Conservation (phyloP, 2,888 invertebrate species). For the Dryobota labecula region DNA sequence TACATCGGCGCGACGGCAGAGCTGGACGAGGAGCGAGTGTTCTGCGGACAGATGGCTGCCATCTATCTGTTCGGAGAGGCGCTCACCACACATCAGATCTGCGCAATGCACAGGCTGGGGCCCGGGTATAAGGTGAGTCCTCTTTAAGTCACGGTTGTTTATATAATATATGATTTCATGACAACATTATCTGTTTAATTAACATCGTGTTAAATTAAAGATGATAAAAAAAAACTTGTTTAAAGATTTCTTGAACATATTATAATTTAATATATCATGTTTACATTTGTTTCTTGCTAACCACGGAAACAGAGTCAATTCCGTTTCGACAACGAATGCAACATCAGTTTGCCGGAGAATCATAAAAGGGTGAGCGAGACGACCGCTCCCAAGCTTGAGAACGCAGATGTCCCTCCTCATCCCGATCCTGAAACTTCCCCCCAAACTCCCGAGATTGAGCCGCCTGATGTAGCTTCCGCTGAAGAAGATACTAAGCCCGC, state of each 20-base stretch:
- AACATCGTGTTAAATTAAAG: background rate
- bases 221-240: background rate
- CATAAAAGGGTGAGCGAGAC: slow-evolving; percentile 98
- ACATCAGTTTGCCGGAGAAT: slow-evolving; percentile 99
- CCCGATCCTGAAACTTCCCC: slow-evolving; percentile 72
- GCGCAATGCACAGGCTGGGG: slow-evolving; percentile 99
- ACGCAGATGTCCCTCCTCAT: slow-evolving; percentile 72
- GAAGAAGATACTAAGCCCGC: slow-evolving; percentile 78
- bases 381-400: slow-evolving; percentile 86
- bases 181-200: background rate
- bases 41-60: slow-evolving; percentile 99
- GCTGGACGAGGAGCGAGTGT: slow-evolving; percentile 98
- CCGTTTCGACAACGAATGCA: slow-evolving; percentile 99
- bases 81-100: slow-evolving; percentile 98
- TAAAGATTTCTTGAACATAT: background rate
- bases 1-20: slow-evolving; percentile 99
- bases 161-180: background rate
- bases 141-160: background rate
- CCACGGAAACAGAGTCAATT: slow-evolving; percentile 97
- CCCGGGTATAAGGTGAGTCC: slow-evolving; percentile 98
- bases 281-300: slow-evolving; percentile 81
- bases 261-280: slow-evolving; percentile 47
- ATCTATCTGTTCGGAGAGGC: slow-evolving; percentile 99
- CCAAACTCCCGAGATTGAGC: slow-evolving; percentile 72
- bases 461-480: slow-evolving; percentile 76